Evolutionary conservation across 2,113 vertebrate species (phyloP).

Genomic region (Saccopteryx leptura): DNA sequence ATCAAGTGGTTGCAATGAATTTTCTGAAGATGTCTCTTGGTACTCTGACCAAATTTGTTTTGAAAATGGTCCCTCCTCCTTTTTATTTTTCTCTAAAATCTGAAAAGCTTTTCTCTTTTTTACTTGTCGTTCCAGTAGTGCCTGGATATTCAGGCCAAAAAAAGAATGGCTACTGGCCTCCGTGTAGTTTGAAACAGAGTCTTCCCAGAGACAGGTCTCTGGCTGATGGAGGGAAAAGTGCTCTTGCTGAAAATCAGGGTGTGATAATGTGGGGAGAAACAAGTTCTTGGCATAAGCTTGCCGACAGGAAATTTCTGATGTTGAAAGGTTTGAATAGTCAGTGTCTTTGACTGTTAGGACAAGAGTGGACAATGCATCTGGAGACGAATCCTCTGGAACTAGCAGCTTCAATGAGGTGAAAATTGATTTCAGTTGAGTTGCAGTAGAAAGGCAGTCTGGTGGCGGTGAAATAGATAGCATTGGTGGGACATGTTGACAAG

Average conservation of each 20-base stretch:
- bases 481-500: background rate
- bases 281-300: background rate
- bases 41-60: conserved; percentile 11
- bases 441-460: background rate
- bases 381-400: background rate
- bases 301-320: background rate
- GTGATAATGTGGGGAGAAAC: background rate
- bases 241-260: background rate
- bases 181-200: background rate
- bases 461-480: background rate
- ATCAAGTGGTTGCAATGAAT: background rate
- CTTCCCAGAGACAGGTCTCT: background rate
- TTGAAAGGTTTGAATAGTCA: background rate
- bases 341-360: background rate
- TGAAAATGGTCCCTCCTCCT: background rate
- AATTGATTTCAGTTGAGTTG: background rate
- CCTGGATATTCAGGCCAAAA: background rate
- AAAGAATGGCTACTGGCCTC: background rate
- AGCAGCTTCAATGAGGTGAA: background rate
- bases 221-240: background rate
- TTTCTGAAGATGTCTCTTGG: background rate
- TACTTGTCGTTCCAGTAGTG: background rate
- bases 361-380: background rate
- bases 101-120: background rate
- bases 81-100: background rate